phyloP scores from a whole-genome alignment of 1,140 invertebrate genomes.

The Macrocentrus cingulum region DNA sequence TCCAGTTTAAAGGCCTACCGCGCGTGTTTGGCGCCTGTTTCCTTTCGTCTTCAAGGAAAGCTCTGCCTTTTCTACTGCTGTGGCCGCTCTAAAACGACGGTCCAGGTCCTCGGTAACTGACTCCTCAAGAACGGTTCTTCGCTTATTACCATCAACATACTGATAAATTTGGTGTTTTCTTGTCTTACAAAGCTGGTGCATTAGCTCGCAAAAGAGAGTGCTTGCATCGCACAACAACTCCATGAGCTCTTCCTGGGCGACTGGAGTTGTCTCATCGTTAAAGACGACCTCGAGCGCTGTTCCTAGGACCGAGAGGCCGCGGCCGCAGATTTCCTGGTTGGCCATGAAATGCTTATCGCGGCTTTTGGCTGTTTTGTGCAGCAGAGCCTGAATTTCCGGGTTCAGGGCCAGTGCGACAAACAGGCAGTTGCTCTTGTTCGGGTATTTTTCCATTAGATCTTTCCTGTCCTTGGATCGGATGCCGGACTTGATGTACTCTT shows the following conservation, averaged over 20 bases:
- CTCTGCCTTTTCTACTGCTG: slow-evolving; percentile 28
- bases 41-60: slow-evolving; percentile 18
- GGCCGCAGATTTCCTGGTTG: slow-evolving; percentile 13
- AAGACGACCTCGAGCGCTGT: not conserved
- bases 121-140: slow-evolving; percentile 27
- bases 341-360: slow-evolving; percentile 17
- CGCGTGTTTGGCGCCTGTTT: not conserved
- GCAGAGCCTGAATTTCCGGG: slow-evolving; percentile 7
- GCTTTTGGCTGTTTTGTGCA: slow-evolving; percentile 16
- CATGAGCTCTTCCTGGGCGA: not conserved
- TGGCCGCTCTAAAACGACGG: slow-evolving; percentile 25
- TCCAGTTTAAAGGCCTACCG: slow-evolving; percentile 24
- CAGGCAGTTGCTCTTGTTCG: slow-evolving; percentile 12
- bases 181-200: slow-evolving; percentile 15
- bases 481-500: slow-evolving; percentile 4
- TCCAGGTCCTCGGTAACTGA: slow-evolving; percentile 20
- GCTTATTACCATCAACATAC: slow-evolving; percentile 24
- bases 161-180: slow-evolving; percentile 29
- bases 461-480: slow-evolving; percentile 7
- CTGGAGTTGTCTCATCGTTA: not conserved
- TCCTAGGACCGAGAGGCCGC: slow-evolving; percentile 14
- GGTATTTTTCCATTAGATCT: slow-evolving; percentile 18
- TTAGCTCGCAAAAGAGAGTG: slow-evolving; percentile 24
- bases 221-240: slow-evolving; percentile 27
- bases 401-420: slow-evolving; percentile 23